Base-by-base conservation (phyloP, 2,797 vertebrate genomes). In the Acanthiza pusilla region DNA sequence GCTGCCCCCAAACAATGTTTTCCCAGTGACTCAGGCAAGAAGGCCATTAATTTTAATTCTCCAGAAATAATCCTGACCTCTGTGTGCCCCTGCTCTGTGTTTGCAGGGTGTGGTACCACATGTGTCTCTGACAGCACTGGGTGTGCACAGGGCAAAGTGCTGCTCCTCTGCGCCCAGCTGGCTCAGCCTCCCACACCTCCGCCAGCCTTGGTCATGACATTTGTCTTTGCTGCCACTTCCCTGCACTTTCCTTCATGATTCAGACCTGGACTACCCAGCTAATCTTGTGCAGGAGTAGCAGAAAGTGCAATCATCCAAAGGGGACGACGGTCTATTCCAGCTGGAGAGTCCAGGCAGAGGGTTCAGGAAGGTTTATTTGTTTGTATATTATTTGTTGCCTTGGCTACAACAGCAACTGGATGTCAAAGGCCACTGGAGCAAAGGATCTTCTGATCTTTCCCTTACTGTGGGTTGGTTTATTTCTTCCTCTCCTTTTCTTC, bases 1-100 rank as follows among this genome's bases (percentile, higher is more conserved):
- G 54, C 45, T 2, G 0, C 18, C 51, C 30, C 22, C 62, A 73
- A 80, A 83, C 25, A 45, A 7, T 25, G 4, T 80, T 79, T 95
- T 81, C n/a, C 45, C 32, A 74, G 27, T 93, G 91, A 91, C 42
- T 97, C 84, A 89, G 58, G 72, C 61, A 53, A 85, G 38, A 55
- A 84, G 23, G 14, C 7, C 0, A 2, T 78, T 86, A n/a, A 89
- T 63, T 91, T 86, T 61, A 84, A 38, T 20, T 62, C 25, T 88
- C 79, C 89, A 72, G 95, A 95, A 85, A 94, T 80, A 94, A 71
- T 18, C 23, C 23, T 89, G 89, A 89, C 58, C 57, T 91, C 63
- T 48, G 34, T 0, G 2, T 78, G 63, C 76, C 62, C 54, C 63
- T 91, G 23, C 61, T 71, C 27, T n/a, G 67, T 79, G 43, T 61